Conservation (phyloP, 2,888 invertebrate genomes). For the Serripes groenlandicus region DNA sequence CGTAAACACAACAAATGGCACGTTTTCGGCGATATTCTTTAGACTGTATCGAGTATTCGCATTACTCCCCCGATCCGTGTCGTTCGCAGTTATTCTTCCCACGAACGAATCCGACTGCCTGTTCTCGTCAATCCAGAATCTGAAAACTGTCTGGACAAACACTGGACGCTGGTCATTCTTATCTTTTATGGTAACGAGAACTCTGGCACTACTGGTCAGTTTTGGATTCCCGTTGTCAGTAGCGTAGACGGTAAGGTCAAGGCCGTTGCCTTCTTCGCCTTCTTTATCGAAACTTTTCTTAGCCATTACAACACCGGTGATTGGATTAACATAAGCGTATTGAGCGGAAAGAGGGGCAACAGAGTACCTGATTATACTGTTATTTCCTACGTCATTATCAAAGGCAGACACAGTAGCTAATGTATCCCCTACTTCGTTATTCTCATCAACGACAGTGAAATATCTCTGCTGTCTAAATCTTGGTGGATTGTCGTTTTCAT, state of each 20-base stretch:
- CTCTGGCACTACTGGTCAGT: conserved; percentile 90
- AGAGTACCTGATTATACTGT: conserved; percentile 88
- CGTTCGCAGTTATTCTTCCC: conserved; percentile 95
- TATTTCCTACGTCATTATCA: conserved; percentile 66
- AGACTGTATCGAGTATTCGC: conserved; percentile 82
- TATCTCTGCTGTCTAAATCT: conserved; percentile 89
- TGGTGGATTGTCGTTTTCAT: conserved; percentile 96
- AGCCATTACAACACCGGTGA: conserved; percentile 94
- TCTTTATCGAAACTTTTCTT: conserved; percentile 94
- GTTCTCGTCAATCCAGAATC: conserved; percentile 95
- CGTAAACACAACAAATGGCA: conserved; percentile 76
- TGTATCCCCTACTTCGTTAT: conserved; percentile 67
- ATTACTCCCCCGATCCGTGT: conserved; percentile 96
- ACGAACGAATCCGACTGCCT: conserved; percentile 95
- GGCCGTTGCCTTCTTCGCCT: conserved; percentile 91
- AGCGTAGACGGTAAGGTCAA: conserved; percentile 96
- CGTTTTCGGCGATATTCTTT: conserved; percentile 33
- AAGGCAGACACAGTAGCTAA: conserved; percentile 68
- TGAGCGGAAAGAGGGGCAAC: conserved; percentile 89
- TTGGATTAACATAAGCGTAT: conserved; percentile 93
- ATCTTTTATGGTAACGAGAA: conserved; percentile 95
- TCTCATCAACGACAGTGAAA: conserved; percentile 67
- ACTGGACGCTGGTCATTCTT: conserved; percentile 97
- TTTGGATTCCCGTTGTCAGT: conserved; percentile 90
- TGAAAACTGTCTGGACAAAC: conserved; percentile 97